Evolutionary conservation across 2,113 vertebrate species (phyloP), one percentile per base, ranked within the genome.

Genomic region (Xiphias gladius): DNA sequence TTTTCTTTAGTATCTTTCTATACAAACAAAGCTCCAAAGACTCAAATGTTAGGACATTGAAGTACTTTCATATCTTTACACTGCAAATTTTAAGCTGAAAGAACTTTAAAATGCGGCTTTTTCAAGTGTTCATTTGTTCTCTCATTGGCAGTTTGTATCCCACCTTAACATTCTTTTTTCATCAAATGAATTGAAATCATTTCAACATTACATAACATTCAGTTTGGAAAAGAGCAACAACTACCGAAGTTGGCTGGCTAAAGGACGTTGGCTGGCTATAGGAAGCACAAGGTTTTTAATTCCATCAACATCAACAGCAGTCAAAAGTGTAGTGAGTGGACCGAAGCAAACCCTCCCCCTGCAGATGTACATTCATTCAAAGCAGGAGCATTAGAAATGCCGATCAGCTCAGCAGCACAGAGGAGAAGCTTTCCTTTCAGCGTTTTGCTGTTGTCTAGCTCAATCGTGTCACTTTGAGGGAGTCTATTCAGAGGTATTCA

Each of bases 401-500:
- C 67, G 75, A 84, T 85, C 88, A 84, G 86, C 86, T 75, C 95
- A 92, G 83, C 86, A 92, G 91, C 88, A 86, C 90, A 94, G 84
- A 93, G 91, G 86, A 86, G 91, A 86, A 91, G 82, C 93, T 91
- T 93, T 93, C 94, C 94, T 96, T 96, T 97, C 96, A 96, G 96
- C 96, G 93, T 95, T 83, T 82, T 65, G 94, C 97, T 95, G 96
- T 97, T 97, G 97, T 98, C 97, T 97, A 94, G 96, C 96, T 96
- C 96, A 96, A 97, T 97, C 95, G 97, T 97, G 97, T 99, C 97
- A 97, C 95, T 97, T 95, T 96, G 95, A 97, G 95, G 96, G 96
- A 96, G 92, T 95, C 97, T 96, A 97, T 99, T 99, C 95, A 98
- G 95, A 96, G 94, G 96, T 96, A 98, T 97, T 98, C 97, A 98